Base-by-base conservation (phyloP, 1,140 invertebrate genomes). In the Metaphire vulgaris region DNA sequence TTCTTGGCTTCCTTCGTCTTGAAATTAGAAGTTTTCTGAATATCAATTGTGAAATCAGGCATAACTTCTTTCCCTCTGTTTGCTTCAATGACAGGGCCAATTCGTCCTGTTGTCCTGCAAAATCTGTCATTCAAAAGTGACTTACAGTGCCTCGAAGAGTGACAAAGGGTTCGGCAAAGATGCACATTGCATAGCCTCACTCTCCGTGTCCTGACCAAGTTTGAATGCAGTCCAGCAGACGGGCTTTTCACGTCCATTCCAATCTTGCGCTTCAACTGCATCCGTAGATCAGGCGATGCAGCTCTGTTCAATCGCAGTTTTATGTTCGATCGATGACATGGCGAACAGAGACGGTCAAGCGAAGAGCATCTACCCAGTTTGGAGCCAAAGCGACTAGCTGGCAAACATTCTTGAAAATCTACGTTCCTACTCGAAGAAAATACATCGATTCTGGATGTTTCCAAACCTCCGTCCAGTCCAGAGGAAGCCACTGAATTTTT, bases 151-250 rank as follows among this genome's bases (percentile, higher is more conserved):
- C 21, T 56, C 41, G 41, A 56, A 21, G 6, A 6, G 21, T 64
- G 72, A 41, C 72, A 73, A 41, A 73, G 31, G 33, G 72, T 73
- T n/a, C 28, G 16, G 26, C 72, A 73, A 16, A 29, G 31, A 21
- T 34, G 26, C 28, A 34, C 31, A 30, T n/a, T 73, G 72, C 72
- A 73, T n/a, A 73, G 31, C 34, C 72, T 73, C 2, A 34, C 72
- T 41, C 72, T 73, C 2, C 34, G 72, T 34, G 31, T 34, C 26
- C 72, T 21, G 0, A 56, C 30, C 16, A 73, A 30, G 26, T 73
- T 73, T 41, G 72, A 73, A n/a, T 28, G 32, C 56, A n/a, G 30
- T 2, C 31, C 12, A 16, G 29, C 41, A 56, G 6, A 56, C 6
- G 21, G 21, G 6, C 41, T 6, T 21, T 56, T 56, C 41, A 56